phyloP scores from a whole-genome alignment of 2,888 invertebrate species.

The Cerceris ruficornis region DNA sequence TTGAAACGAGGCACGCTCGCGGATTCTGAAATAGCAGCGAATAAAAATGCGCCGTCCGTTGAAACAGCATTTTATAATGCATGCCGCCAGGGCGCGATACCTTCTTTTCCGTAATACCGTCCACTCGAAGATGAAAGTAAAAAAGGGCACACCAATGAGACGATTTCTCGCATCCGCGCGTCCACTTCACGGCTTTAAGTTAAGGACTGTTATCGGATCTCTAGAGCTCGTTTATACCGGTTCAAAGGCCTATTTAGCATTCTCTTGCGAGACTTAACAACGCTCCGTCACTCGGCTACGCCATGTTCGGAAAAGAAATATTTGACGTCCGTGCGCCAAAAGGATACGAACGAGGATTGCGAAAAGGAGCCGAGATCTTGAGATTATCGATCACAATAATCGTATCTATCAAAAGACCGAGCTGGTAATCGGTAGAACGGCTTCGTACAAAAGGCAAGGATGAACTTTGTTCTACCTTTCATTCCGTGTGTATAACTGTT shows the following conservation, averaged over 20 bases:
- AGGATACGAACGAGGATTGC: constrained; percentile 9
- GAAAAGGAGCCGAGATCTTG: constrained; percentile 17
- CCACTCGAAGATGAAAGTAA: constrained; percentile 57
- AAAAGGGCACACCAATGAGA: constrained; percentile 54
- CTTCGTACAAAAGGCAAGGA: constrained; percentile 24
- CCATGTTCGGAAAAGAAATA: constrained; percentile 21
- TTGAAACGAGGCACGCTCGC: background rate
- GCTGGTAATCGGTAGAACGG: constrained; percentile 24
- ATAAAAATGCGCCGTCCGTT: constrained; percentile 29
- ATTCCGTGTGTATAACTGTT: constrained; percentile 7
- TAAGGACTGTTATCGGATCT: constrained; percentile 67
- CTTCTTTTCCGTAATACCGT: constrained; percentile 35
- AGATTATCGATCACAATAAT: constrained; percentile 52
- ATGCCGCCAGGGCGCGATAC: constrained; percentile 39
- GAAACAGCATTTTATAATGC: constrained; percentile 42
- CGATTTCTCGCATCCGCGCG: constrained; percentile 62
- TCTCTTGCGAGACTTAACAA: constrained; percentile 65
- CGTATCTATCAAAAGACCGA: constrained; percentile 27
- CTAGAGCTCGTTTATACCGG: constrained; percentile 61
- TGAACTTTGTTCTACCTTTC: constrained; percentile 31
- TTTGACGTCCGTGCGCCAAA: constrained; percentile 43
- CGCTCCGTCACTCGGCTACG: constrained; percentile 43
- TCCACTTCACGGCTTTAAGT: constrained; percentile 64
- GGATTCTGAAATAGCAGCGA: background rate
- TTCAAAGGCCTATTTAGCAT: constrained; percentile 68